A percentile compares a stretch with the other conserved stretches of the same genome.
Evolutionary conservation across 1,140 invertebrate genomes (phyloP).

Genomic region (Apis florea): DNA sequence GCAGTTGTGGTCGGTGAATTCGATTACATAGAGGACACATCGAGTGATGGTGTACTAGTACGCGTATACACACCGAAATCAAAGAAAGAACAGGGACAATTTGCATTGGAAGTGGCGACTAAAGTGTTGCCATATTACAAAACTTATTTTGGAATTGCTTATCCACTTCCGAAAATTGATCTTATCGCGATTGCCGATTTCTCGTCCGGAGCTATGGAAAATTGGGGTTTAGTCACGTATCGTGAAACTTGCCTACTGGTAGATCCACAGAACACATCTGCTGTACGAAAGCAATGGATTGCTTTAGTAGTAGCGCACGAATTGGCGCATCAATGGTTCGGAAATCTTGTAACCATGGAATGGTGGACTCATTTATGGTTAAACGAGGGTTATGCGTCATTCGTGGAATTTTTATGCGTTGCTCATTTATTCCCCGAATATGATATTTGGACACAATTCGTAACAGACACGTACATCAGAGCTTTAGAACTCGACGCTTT

Average conservation of each 20-base stretch:
- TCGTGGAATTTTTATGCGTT: slow-evolving; percentile 93
- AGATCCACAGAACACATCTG: slow-evolving; percentile 91
- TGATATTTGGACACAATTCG: slow-evolving; percentile 96
- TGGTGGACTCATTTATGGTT: slow-evolving; percentile 93
- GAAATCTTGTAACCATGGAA: slow-evolving; percentile 95
- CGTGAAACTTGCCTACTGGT: slow-evolving; percentile 92
- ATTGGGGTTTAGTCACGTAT: slow-evolving; percentile 94
- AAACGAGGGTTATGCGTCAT: slow-evolving; percentile 96
- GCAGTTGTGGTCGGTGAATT: slow-evolving; percentile 96
- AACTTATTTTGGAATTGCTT: slow-evolving; percentile 96
- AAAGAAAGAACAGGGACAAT: slow-evolving; percentile 95
- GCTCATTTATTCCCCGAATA: slow-evolving; percentile 94
- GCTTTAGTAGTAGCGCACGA: slow-evolving; percentile 94
- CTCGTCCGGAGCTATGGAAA: slow-evolving; percentile 96
- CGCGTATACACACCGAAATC: slow-evolving; percentile 96
- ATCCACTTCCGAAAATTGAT: slow-evolving; percentile 97
- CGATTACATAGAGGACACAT: slow-evolving; percentile 93
- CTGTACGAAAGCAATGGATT: slow-evolving; percentile 91
- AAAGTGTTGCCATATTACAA: slow-evolving; percentile 96
- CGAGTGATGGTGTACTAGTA: slow-evolving; percentile 90
- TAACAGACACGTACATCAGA: slow-evolving; percentile 89
- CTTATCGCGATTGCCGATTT: slow-evolving; percentile 97
- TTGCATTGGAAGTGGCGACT: slow-evolving; percentile 93
- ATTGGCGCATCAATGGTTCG: slow-evolving; percentile 95
- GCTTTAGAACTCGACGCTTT: slow-evolving; percentile 94